phyloP scores from a whole-genome alignment of 1,140 invertebrate species.

The Trichogramma pretiosum region DNA sequence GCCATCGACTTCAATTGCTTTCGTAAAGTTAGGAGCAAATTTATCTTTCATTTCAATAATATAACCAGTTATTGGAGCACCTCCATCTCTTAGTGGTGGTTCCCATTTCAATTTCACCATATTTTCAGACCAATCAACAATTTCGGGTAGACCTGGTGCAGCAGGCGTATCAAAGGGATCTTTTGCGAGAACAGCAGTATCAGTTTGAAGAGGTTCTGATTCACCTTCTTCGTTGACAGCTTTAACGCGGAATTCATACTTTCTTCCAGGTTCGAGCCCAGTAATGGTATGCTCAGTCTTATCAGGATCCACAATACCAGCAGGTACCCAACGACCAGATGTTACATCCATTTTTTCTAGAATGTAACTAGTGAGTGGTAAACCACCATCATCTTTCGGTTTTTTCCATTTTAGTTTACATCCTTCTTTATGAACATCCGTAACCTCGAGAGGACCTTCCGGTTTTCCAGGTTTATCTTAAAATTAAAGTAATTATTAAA shows the following conservation, averaged over 20 bases:
- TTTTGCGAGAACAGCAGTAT: conserved; percentile 80
- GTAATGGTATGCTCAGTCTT: conserved; percentile 79
- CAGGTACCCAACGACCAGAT: conserved; percentile 81
- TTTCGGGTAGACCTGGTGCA: conserved; percentile 84
- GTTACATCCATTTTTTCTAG: conserved; percentile 87
- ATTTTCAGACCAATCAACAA: conserved; percentile 87
- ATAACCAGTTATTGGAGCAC: conserved; percentile 91
- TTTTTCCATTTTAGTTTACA: conserved; percentile 93
- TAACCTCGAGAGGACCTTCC: conserved; percentile 86
- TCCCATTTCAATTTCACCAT: conserved; percentile 95
- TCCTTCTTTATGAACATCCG: conserved; percentile 88
- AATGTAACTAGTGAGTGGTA: conserved; percentile 81
- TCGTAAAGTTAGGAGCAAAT: conserved; percentile 53
- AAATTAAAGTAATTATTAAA: conserved; percentile 16
- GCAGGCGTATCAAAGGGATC: conserved; percentile 89
- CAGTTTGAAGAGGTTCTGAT: conserved; percentile 84
- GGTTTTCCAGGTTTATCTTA: conserved; percentile 87
- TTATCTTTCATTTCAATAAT: conserved; percentile 82
- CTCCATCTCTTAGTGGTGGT: conserved; percentile 87
- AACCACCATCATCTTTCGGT: conserved; percentile 89
- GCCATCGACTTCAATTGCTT: conserved; percentile 70
- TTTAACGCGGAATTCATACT: conserved; percentile 91
- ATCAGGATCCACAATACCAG: conserved; percentile 77
- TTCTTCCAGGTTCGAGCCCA: conserved; percentile 82
- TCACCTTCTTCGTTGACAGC: conserved; percentile 94